Evolutionary conservation across 2,888 invertebrate species (phyloP).

Genomic region (Caenorhabditis wallacei): DNA sequence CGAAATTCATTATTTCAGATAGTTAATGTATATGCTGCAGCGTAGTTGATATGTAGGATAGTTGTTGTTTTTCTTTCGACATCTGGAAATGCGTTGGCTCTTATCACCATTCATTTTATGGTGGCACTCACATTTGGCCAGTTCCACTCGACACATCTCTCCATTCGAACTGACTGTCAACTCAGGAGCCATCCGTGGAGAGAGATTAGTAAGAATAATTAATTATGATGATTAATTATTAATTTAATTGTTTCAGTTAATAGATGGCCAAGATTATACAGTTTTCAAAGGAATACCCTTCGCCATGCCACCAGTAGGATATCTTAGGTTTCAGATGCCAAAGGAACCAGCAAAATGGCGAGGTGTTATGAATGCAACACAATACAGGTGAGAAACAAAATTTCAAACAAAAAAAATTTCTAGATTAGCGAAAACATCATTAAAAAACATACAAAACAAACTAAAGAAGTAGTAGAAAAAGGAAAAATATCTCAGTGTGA

Average conservation of each 20-base stretch:
- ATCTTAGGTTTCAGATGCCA: conserved; percentile 82
- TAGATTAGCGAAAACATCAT: too few relatives aligned
- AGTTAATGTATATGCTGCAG: conserved; percentile 61
- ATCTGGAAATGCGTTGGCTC: conserved; percentile 66
- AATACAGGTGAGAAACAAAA: conserved; percentile 73
- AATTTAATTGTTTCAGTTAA: conserved; percentile 56
- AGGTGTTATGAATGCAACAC: conserved; percentile 83
- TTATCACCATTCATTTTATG: conserved; percentile 63
- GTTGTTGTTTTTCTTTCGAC: conserved; percentile 48
- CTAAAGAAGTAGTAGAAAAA: too few relatives aligned
- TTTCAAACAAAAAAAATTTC: not conserved
- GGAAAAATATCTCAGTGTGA: not conserved
- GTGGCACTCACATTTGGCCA: conserved; percentile 61
- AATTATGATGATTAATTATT: not conserved
- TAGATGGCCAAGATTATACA: conserved; percentile 79
- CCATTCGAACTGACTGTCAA: conserved; percentile 82
- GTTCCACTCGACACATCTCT: conserved; percentile 65
- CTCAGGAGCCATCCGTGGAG: conserved; percentile 82
- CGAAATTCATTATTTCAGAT: conserved; percentile 40
- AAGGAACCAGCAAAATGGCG: conserved; percentile 82
- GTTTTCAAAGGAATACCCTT: conserved; percentile 83
- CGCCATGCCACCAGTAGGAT: conserved; percentile 83
- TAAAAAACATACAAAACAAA: too few relatives aligned
- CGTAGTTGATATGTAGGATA: conserved; percentile 69
- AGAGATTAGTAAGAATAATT: conserved; percentile 75